Evolutionary conservation across 2,888 invertebrate species (phyloP).

Genomic region (Argyresthia goedartella): DNA sequence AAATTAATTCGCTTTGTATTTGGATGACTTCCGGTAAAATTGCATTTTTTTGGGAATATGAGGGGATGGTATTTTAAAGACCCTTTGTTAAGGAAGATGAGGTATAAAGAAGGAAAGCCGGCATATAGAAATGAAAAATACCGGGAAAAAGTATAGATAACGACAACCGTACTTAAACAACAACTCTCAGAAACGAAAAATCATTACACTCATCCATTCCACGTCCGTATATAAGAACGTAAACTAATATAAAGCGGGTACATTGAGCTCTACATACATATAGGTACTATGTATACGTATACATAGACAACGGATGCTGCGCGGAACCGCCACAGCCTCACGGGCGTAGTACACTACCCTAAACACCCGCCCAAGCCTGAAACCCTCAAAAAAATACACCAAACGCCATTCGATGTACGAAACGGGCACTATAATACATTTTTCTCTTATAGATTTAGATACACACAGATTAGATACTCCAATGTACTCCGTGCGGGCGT

Average conservation of each 20-base stretch:
- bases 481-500: conserved; percentile 27
- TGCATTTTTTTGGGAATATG: too few species aligned
- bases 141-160: too few species aligned
- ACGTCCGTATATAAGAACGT: neutral
- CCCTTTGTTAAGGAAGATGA: too few species aligned
- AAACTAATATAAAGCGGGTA: neutral
- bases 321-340: conserved; percentile 46
- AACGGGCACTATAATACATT: neutral
- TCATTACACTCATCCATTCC: too few species aligned
- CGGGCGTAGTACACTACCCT: conserved; percentile 61
- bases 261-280: neutral
- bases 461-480: conserved; percentile 12
- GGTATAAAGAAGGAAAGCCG: too few species aligned
- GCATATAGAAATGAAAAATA: too few species aligned
- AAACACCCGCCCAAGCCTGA: conserved; percentile 45
- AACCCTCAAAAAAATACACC: neutral
- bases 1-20: too few species aligned
- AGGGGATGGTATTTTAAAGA: too few species aligned
- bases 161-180: too few species aligned
- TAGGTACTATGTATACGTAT: too few species aligned
- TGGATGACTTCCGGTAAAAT: too few species aligned
- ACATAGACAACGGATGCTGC: conserved; percentile 48
- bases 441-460: neutral
- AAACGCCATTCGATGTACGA: neutral
- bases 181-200: too few species aligned